A percentile compares a stretch with the other conserved stretches of the same genome.
Conservation (phyloP, 2,113 vertebrate species). For the Taxidea taxus region DNA sequence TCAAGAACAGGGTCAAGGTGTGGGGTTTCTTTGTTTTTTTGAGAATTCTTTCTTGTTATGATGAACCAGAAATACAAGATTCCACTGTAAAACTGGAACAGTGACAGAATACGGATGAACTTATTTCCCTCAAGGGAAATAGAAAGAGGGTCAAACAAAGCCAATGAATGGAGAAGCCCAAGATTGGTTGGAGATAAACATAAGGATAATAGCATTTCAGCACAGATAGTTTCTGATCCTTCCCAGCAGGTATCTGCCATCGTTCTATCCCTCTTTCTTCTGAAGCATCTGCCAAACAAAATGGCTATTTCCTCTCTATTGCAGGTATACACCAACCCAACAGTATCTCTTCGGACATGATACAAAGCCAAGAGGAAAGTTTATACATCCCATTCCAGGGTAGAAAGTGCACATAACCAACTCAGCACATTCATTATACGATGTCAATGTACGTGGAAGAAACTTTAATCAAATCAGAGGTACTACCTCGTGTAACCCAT, state of each 20-base stretch:
- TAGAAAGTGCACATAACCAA: neutral
- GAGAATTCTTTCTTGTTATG: slow-evolving; percentile 70
- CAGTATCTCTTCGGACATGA: neutral
- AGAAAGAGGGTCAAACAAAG: neutral
- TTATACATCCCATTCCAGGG: neutral
- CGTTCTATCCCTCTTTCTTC: neutral
- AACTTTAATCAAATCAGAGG: neutral
- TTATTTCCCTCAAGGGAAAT: neutral
- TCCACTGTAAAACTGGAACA: slow-evolving; percentile 32
- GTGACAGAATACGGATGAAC: slow-evolving; percentile 43
- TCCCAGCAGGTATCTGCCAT: neutral
- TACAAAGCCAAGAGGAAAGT: neutral
- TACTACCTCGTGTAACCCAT: neutral
- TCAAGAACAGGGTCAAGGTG: neutral
- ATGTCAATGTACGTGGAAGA: neutral
- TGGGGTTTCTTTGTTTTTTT: neutral
- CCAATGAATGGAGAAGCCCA: neutral
- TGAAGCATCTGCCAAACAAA: neutral
- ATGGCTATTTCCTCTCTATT: neutral
- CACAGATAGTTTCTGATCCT: neutral
- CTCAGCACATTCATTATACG: neutral
- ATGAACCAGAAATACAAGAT: slow-evolving; percentile 69
- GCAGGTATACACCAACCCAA: neutral
- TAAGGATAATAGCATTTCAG: neutral
- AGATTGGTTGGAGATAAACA: neutral